Conservation (phyloP, 2,113 vertebrate genomes). For the Thymallus thymallus region DNA sequence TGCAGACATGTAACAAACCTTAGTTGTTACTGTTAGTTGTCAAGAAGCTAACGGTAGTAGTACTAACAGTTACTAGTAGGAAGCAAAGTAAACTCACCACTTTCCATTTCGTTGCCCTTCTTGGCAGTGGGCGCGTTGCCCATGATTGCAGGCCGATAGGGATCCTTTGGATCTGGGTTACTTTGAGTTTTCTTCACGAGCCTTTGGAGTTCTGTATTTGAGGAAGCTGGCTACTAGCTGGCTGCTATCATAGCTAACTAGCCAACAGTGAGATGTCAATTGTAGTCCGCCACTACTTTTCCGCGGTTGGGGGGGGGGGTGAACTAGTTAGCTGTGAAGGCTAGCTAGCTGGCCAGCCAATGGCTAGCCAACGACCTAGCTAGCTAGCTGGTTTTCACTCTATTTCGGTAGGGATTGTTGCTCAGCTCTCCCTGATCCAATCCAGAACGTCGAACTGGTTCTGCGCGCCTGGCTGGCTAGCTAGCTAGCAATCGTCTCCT, state of each 20-base stretch:
- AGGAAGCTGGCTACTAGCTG: constrained; percentile 59
- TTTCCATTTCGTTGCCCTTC: constrained; percentile 89
- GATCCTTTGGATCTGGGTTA: constrained; percentile 43
- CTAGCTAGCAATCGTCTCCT: constrained; percentile 10
- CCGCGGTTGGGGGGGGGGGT: constrained; percentile 1
- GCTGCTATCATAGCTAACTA: constrained; percentile 68
- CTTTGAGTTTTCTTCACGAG: constrained; percentile 33
- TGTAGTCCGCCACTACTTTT: neutral
- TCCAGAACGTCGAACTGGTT: constrained; percentile 37
- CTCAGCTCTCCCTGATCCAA: constrained; percentile 36
- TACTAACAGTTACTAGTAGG: neutral
- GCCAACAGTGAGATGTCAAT: constrained; percentile 24
- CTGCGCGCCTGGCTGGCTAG: constrained; percentile 16
- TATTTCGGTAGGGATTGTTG: constrained; percentile 9
- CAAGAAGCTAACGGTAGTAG: no score
- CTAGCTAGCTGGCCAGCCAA: constrained; percentile 43
- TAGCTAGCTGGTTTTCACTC: constrained; percentile 32
- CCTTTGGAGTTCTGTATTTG: constrained; percentile 25
- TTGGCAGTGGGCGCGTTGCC: constrained; percentile 91
- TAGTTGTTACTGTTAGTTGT: no score
- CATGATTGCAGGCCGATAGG: constrained; percentile 78
- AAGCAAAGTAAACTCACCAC: constrained; percentile 73
- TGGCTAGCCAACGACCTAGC: constrained; percentile 25
- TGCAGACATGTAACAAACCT: constrained; percentile 30
- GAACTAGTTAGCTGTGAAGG: constrained; percentile 42